A percentile compares a stretch with the other conserved stretches of the same genome.
These are phyloP conservation scores for Epiblema foenella DNA, from an alignment of 2,888 invertebrate genomes.

Conservation along the genomic window DNA sequence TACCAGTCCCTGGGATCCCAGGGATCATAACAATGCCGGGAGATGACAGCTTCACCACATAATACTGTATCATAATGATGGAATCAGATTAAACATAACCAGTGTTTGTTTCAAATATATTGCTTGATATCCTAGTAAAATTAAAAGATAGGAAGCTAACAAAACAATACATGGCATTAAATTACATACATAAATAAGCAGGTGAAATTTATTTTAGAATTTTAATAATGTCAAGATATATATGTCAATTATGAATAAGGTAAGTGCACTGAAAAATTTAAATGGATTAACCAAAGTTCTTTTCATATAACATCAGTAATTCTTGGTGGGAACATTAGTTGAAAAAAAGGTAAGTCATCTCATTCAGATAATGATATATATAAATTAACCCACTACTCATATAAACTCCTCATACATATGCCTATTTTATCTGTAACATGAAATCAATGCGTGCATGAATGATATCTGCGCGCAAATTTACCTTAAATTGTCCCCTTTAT, in stretches of 20 bases:
- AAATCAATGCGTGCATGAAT: constrained; percentile 44
- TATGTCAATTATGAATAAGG: no score
- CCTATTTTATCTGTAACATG: constrained; percentile 45
- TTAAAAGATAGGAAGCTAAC: no score
- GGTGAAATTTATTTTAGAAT: not conserved
- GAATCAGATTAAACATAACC: not conserved
- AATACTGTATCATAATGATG: not conserved
- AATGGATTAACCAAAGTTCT: not conserved
- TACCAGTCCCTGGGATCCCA: no score
- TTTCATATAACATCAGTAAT: not conserved
- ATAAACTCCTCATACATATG: constrained; percentile 22
- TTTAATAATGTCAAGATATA: no score
- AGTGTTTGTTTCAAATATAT: not conserved
- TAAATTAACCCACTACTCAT: constrained; percentile 11
- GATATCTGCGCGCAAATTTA: constrained; percentile 50
- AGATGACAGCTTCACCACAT: no score
- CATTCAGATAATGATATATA: not conserved
- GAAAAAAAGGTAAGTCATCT: not conserved
- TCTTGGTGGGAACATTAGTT: not conserved
- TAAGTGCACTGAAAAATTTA: no score
- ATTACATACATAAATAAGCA: not conserved
- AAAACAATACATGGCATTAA: not conserved
- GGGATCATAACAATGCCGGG: no score
- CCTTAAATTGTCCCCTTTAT: constrained; percentile 51
- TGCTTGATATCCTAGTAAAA: not conserved